These are phyloP conservation scores for Pteruthius melanotis DNA, from an alignment of 2,113 vertebrate genomes.

Conservation along the genomic window DNA sequence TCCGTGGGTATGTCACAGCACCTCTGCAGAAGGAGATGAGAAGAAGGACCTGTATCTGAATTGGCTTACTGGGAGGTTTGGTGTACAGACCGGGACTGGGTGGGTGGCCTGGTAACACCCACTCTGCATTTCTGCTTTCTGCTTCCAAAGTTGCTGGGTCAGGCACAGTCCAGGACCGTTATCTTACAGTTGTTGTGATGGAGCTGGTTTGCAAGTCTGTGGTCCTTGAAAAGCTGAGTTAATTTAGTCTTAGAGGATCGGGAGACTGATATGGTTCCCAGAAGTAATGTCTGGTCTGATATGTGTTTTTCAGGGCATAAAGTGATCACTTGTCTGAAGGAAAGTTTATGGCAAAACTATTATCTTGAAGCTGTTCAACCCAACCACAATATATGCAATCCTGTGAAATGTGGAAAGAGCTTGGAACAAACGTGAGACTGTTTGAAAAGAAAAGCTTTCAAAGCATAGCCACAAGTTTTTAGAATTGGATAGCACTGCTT, in stretches of 20 bases:
- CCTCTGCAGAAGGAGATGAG: not conserved
- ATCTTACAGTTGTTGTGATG: fast-evolving
- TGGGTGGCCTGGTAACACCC: not conserved
- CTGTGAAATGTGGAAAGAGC: not conserved
- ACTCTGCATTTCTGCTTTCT: not conserved
- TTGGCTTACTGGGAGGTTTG: not conserved
- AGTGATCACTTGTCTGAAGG: not conserved
- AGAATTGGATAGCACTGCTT: not conserved
- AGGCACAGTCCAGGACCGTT: not conserved
- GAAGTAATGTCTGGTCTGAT: not conserved
- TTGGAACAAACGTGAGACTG: not conserved
- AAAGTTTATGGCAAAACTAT: not conserved
- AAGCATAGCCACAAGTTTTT: not conserved
- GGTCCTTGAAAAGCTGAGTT: not conserved
- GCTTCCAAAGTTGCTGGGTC: not conserved
- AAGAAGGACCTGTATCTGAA: not conserved
- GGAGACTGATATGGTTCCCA: not conserved
- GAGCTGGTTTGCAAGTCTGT: not conserved
- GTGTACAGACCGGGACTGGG: not conserved
- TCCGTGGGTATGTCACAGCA: not conserved
- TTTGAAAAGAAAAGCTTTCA: not conserved
- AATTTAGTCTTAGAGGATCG: not conserved
- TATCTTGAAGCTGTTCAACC: not conserved
- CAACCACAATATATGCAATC: not conserved
- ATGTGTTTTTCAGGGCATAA: not conserved